These are phyloP conservation scores for Tragelaphus imberbis DNA, from an alignment of 2,113 vertebrate species.

Conservation along the genomic window DNA sequence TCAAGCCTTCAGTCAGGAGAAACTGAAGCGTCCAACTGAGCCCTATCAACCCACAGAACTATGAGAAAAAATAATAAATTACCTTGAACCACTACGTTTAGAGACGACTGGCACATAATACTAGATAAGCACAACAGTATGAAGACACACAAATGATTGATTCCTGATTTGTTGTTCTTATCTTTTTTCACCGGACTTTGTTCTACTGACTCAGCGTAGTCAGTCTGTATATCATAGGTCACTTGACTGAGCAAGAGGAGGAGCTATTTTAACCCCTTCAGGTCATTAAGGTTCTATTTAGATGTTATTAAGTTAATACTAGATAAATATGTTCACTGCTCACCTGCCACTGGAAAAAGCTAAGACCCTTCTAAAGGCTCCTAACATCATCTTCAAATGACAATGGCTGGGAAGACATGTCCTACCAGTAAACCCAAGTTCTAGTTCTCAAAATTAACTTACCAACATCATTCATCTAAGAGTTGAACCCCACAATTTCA, in stretches of 20 bases:
- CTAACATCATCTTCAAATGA: not conserved
- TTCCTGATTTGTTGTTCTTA: not conserved
- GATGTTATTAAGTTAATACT: not conserved
- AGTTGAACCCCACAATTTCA: not conserved
- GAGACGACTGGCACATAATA: not conserved
- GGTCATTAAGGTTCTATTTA: not conserved
- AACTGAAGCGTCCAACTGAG: not conserved
- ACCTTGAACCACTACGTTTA: not conserved
- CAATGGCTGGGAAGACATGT: not conserved
- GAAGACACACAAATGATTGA: not conserved
- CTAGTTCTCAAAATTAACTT: not conserved
- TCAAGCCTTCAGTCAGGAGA: not conserved
- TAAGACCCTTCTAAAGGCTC: not conserved
- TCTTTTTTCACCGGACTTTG: not conserved
- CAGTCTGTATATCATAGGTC: not conserved
- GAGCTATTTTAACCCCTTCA: not conserved
- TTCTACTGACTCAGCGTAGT: not conserved
- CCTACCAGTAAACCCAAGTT: not conserved
- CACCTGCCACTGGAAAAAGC: not conserved
- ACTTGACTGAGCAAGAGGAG: not conserved
- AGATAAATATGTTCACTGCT: not conserved
- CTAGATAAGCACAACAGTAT: not conserved
- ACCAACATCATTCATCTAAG: not conserved
- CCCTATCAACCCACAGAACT: not conserved
- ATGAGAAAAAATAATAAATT: not conserved